These are phyloP conservation scores for Prochilodus magdalenae DNA, from an alignment of 2,113 vertebrate species.

Conservation along the genomic window DNA sequence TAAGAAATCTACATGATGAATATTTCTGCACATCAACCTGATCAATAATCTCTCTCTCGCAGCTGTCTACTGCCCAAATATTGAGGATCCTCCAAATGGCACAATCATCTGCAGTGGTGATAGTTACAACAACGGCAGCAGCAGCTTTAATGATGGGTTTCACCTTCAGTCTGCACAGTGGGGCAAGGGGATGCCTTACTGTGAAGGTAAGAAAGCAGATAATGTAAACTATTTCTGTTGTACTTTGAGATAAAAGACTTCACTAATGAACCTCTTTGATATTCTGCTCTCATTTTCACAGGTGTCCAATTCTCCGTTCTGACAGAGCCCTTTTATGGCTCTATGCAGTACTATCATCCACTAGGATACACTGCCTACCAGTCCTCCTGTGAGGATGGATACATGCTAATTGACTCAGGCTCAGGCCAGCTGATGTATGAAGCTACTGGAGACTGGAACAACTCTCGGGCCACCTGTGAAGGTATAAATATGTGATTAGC, in stretches of 20 bases:
- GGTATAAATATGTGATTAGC: conserved; percentile 42
- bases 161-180: conserved; percentile 63
- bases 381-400: conserved; percentile 72
- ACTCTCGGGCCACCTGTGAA: conserved; percentile 63
- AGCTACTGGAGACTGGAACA: conserved; percentile 66
- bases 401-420: conserved; percentile 37
- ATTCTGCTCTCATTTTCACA: conserved; percentile 52
- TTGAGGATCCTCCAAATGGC: too few relatives aligned
- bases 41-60: too few relatives aligned
- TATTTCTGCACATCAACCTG: too few relatives aligned
- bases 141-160: conserved; percentile 75
- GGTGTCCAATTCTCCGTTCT: conserved; percentile 66
- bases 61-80: too few relatives aligned
- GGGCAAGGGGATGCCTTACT: conserved; percentile 54
- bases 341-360: conserved; percentile 57
- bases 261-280: not conserved
- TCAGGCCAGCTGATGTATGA: conserved; percentile 61
- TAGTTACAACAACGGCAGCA: too few relatives aligned
- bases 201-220: not conserved
- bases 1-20: too few relatives aligned
- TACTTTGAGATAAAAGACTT: not conserved
- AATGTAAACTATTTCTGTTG: not conserved
- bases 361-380: conserved; percentile 61
- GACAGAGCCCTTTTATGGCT: conserved; percentile 41
- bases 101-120: too few relatives aligned